A percentile compares a stretch with the other conserved stretches of the same genome.
phyloP scores from a whole-genome alignment of 2,888 invertebrate genomes.

The Chelonus formosanus region DNA sequence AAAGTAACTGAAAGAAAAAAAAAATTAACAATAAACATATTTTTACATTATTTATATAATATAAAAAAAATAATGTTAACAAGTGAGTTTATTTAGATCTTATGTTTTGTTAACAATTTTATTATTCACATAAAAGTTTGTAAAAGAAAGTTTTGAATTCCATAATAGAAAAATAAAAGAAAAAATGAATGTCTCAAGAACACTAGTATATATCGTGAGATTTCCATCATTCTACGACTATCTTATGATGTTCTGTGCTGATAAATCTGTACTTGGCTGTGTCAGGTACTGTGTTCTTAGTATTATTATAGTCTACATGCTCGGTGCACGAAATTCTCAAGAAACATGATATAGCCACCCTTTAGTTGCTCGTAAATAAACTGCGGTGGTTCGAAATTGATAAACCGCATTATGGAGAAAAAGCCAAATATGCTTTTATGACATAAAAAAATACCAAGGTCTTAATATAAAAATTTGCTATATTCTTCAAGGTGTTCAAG shows the following conservation, averaged over 20 bases:
- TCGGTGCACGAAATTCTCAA: constrained; percentile 14
- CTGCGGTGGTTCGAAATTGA: constrained; percentile 5
- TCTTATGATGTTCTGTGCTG: constrained; percentile 1
- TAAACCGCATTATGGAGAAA: constrained; percentile 9
- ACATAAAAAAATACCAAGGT: neutral
- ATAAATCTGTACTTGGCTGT: constrained; percentile 26
- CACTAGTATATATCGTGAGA: neutral
- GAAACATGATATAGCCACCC: neutral
- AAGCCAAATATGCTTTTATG: neutral
- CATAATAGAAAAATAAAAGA: neutral
- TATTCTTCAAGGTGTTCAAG: too few relatives aligned
- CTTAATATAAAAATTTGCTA: neutral
- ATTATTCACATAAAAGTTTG: neutral
- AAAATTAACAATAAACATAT: too few relatives aligned
- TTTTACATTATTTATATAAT: too few relatives aligned
- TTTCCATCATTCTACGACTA: constrained; percentile 4
- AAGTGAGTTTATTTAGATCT: neutral
- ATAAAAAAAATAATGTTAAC: neutral
- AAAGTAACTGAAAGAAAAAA: neutral
- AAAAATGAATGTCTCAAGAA: neutral
- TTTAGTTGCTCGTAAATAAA: constrained; percentile 18
- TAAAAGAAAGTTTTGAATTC: too few relatives aligned
- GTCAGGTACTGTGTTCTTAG: constrained; percentile 19
- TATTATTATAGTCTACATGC: constrained; percentile 12
- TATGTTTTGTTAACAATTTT: too few relatives aligned